These are phyloP conservation scores for Gymnobelideus leadbeateri DNA, from an alignment of 2,113 vertebrate genomes.

Conservation along the genomic window DNA sequence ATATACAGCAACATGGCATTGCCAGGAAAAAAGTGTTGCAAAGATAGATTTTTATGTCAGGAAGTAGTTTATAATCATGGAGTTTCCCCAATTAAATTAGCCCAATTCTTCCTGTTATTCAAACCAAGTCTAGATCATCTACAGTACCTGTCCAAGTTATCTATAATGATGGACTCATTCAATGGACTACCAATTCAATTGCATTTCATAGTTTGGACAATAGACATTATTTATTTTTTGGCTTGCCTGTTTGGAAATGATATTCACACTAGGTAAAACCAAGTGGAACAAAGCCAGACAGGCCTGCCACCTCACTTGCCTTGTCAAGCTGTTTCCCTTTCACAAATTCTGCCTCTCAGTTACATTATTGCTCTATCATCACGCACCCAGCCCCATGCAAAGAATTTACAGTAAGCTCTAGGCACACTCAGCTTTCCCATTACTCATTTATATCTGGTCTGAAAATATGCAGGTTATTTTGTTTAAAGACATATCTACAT, in stretches of 20 bases:
- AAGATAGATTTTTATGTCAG: neutral
- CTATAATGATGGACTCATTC: neutral
- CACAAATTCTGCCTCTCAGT: neutral
- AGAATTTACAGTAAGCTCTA: neutral
- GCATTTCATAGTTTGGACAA: neutral
- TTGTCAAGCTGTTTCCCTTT: neutral
- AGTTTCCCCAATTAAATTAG: neutral
- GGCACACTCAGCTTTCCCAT: neutral
- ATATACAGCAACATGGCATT: neutral
- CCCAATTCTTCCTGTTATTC: neutral
- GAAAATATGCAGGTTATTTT: conserved; percentile 50
- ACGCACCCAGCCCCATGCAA: neutral
- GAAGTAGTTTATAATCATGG: neutral
- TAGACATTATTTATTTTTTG: neutral
- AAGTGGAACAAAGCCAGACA: neutral
- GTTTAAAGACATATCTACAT: neutral
- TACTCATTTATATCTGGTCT: neutral
- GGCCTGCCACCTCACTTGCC: neutral
- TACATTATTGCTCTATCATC: neutral
- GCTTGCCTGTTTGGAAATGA: neutral
- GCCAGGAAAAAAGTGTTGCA: neutral
- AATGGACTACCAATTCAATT: neutral
- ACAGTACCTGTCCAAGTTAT: neutral
- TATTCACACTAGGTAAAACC: neutral
- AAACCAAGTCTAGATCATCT: neutral